These are phyloP conservation scores for Drosophila mauritiana DNA, from an alignment of 1,140 invertebrate species.

Conservation along the genomic window DNA sequence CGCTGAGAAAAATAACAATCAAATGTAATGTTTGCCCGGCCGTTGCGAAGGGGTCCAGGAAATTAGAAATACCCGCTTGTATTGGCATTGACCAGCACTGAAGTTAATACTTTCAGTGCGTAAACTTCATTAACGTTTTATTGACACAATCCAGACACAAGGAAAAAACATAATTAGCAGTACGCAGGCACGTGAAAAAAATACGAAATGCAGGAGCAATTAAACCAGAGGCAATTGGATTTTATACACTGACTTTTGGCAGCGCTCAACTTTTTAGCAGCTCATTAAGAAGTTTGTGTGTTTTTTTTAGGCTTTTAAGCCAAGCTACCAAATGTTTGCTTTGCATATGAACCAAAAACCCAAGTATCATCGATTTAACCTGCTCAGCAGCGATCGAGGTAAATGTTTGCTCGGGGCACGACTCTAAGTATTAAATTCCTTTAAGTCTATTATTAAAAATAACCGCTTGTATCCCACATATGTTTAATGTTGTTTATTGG, in stretches of 20 bases:
- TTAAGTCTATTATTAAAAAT: conserved; percentile 5
- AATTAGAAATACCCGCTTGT: conserved; percentile 62
- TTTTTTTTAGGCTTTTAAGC: too few relatives aligned
- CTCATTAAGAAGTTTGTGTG: too few relatives aligned
- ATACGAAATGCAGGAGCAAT: conserved; percentile 28
- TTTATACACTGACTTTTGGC: neutral
- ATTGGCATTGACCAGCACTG: conserved; percentile 12
- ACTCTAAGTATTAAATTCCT: neutral
- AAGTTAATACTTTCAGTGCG: conserved; percentile 61
- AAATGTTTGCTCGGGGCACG: too few relatives aligned
- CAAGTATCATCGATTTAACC: too few relatives aligned
- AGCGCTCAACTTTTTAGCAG: neutral
- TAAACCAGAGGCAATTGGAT: neutral
- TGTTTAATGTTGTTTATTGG: conserved; percentile 55
- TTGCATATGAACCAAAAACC: too few relatives aligned
- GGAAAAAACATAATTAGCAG: conserved; percentile 54
- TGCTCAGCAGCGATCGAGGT: too few relatives aligned
- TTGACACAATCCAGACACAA: conserved; percentile 28
- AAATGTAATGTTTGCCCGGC: conserved; percentile 65
- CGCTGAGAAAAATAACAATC: conserved; percentile 69
- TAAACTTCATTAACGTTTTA: conserved; percentile 65
- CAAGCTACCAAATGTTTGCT: too few relatives aligned
- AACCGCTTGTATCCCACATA: conserved; percentile 8
- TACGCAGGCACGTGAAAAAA: conserved; percentile 56
- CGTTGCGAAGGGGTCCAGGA: conserved; percentile 40